Conservation (phyloP, 2,797 vertebrate species). For the Cirrhinus mrigala region DNA sequence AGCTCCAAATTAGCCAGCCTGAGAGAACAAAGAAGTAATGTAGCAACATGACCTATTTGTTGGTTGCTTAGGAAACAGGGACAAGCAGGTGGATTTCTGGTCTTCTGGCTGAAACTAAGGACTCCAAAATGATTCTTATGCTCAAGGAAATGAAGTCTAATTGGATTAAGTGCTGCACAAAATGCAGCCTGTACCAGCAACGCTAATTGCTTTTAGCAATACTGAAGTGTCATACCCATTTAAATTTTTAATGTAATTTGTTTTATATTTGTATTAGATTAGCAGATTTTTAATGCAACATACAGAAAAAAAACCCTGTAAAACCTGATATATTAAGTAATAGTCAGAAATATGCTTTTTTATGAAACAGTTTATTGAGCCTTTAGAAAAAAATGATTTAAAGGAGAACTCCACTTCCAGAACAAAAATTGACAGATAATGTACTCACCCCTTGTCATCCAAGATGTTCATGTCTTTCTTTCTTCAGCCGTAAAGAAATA, state of each 20-base stretch:
- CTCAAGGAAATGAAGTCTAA: slow-evolving; percentile 29
- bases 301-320: neutral
- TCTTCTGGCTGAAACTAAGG: slow-evolving; percentile 15
- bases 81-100: slow-evolving; percentile 4
- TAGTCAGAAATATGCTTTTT: neutral
- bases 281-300: neutral
- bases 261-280: neutral
- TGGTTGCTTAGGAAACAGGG: slow-evolving; percentile 37
- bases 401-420: no score
- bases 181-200: neutral
- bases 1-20: slow-evolving; percentile 79
- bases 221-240: neutral
- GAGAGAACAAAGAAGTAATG: slow-evolving; percentile 81
- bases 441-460: no score
- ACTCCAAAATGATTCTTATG: slow-evolving; percentile 24
- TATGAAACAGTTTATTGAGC: neutral
- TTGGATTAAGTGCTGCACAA: neutral
- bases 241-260: neutral
- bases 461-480: no score
- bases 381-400: neutral
- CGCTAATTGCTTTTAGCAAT: neutral
- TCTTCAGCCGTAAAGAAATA: no score
- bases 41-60: slow-evolving; percentile 23
- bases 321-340: neutral
- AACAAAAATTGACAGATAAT: no score